Base-by-base conservation (phyloP, 2,797 vertebrate genomes). In the Phaenicophaeus curvirostris region DNA sequence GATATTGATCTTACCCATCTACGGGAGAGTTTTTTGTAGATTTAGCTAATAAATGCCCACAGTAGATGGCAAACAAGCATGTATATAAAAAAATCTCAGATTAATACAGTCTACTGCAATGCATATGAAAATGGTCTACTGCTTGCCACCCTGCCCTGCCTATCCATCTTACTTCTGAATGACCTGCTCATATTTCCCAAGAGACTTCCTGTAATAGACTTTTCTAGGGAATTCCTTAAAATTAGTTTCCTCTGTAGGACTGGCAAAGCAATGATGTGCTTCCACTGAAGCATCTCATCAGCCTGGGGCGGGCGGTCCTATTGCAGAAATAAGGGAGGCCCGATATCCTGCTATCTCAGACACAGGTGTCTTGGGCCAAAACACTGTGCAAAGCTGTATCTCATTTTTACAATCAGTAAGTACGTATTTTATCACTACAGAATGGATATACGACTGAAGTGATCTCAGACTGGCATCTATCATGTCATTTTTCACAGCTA, bases 401-500 rank as follows among this genome's bases (percentile, higher is more conserved):
- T 89, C 61, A 51, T 89, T 89, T 74, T 42, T 33, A 46, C 35
- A 48, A 50, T 53, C 76, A 74, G 86, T 41, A 90, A 90, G 66
- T 66, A 77, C 2, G 0, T 71, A 55, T 90, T 86, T 81, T 44
- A 62, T 14, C 44, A n/a, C 37, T 61, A 42, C 31, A 39, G 62
- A 87, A 75, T 25, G 46, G 35, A 61, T 46, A 11, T 65, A 48
- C 4, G 15, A 87, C 68, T 77, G 76, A 80, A 90, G 71, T 62
- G 46, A 87, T 93, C 92, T 93, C 79, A 89, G 77, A 90, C 71
- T 87, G 88, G 88, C 88, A 95, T 87, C 90, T 84, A 84, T 69
- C 93, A 62, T 75, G 89, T 67, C 35, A 86, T 73, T 97, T 94
- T 96, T 90, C 85, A 92, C 69, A 91, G 89, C 66, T 86, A 48